Evolutionary conservation across 2,888 invertebrate genomes (phyloP).

Genomic region (Neria commutata): DNA sequence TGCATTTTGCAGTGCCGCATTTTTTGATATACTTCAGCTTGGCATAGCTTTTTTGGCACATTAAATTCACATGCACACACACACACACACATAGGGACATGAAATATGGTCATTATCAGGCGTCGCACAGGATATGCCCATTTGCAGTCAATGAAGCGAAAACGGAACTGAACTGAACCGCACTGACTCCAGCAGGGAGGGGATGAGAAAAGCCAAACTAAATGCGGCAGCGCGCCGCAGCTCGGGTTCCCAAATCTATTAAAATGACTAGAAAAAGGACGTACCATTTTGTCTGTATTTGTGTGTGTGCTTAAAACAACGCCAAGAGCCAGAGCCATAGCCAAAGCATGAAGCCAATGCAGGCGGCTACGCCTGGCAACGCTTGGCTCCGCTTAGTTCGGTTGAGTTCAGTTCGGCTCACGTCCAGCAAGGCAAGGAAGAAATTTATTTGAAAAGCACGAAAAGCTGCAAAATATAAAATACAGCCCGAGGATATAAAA

Average conservation of each 20-base stretch:
- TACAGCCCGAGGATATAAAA: no score
- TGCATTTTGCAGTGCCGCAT: no score
- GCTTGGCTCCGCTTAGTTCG: neutral
- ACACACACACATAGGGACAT: no score
- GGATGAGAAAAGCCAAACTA: no score
- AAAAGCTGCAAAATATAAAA: no score
- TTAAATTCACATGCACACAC: neutral
- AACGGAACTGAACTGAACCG: constrained; percentile 49
- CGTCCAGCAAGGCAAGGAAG: neutral
- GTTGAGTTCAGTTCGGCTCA: neutral
- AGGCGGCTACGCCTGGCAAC: neutral
- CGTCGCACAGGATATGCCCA: constrained; percentile 29
- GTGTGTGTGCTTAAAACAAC: constrained; percentile 42
- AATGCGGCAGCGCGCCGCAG: no score
- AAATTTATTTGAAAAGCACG: neutral
- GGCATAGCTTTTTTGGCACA: no score
- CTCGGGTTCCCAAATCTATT: constrained; percentile 48
- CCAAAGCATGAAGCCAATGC: neutral
- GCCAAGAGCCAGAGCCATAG: constrained; percentile 14
- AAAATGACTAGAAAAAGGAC: constrained; percentile 39
- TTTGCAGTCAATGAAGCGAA: constrained; percentile 49
- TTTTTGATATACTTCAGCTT: no score
- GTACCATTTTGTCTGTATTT: neutral
- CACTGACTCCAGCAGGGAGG: no score
- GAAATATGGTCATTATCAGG: no score